Conservation (phyloP, 2,113 vertebrate species). For the Odontophorus gujanensis region DNA sequence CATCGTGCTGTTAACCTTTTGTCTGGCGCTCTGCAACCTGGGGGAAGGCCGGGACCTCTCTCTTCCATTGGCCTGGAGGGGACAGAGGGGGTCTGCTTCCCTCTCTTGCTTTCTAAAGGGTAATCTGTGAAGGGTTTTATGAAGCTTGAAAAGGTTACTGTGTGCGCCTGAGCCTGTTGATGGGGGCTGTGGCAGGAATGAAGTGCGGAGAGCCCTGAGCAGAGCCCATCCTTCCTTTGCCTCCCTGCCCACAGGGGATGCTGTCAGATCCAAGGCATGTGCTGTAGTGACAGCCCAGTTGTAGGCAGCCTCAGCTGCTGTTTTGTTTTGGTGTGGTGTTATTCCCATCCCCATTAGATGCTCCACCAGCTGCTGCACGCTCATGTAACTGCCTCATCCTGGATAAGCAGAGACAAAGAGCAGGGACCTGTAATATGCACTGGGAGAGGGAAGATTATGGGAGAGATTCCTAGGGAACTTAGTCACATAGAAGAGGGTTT, state of each 20-base stretch:
- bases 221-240: neutral
- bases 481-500: neutral
- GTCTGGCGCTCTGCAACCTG: neutral
- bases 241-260: neutral
- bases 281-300: neutral
- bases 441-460: neutral
- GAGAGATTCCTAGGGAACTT: neutral
- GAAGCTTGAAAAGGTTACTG: slow-evolving; percentile 58
- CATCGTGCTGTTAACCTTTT: slow-evolving; percentile 41
- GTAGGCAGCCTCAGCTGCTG: neutral
- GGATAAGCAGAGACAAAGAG: neutral
- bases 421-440: neutral
- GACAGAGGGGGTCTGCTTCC: neutral
- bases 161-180: rapidly evolving
- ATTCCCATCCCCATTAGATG: neutral
- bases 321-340: neutral
- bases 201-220: neutral
- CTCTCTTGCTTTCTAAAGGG: slow-evolving; percentile 35
- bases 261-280: rapidly evolving
- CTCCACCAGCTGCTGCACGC: neutral
- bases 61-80: neutral
- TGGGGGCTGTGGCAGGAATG: neutral
- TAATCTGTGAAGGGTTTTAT: slow-evolving; percentile 36
- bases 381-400: neutral
- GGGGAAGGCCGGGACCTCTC: slow-evolving; percentile 25